phyloP scores from a whole-genome alignment of 2,797 vertebrate genomes.

The Micrastur ruficollis region DNA sequence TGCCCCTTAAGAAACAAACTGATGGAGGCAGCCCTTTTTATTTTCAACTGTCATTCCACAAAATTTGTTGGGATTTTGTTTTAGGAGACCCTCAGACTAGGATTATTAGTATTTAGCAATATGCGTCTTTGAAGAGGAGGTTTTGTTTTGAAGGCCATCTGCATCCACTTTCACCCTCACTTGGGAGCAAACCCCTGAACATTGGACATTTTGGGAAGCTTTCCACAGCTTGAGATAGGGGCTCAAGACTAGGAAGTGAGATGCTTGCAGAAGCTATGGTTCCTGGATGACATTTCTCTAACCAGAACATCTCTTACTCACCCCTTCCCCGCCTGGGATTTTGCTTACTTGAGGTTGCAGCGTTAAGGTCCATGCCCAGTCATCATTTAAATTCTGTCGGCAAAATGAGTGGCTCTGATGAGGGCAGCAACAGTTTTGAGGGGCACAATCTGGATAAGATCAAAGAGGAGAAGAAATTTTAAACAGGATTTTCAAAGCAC shows the following conservation, averaged over 20 bases:
- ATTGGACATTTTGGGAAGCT: background rate
- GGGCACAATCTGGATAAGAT: background rate
- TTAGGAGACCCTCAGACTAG: background rate
- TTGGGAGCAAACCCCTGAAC: background rate
- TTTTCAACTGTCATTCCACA: background rate
- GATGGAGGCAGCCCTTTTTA: background rate
- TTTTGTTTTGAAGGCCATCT: background rate
- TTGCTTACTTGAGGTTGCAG: background rate
- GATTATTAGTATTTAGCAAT: background rate
- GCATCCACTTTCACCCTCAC: background rate
- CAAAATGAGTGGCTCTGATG: background rate
- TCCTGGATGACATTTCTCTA: background rate
- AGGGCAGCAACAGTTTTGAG: background rate
- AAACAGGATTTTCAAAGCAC: background rate
- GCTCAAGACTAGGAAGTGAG: background rate
- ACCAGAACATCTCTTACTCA: background rate
- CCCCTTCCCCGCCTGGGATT: background rate
- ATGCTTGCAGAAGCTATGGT: background rate
- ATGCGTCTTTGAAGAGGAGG: background rate
- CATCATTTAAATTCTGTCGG: background rate
- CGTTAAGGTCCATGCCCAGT: fast-evolving
- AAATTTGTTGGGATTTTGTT: background rate
- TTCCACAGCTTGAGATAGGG: background rate
- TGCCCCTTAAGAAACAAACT: background rate
- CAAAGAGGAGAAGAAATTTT: background rate